Conservation (phyloP, 2,797 vertebrate species). For the Hoplostethus atlanticus region DNA sequence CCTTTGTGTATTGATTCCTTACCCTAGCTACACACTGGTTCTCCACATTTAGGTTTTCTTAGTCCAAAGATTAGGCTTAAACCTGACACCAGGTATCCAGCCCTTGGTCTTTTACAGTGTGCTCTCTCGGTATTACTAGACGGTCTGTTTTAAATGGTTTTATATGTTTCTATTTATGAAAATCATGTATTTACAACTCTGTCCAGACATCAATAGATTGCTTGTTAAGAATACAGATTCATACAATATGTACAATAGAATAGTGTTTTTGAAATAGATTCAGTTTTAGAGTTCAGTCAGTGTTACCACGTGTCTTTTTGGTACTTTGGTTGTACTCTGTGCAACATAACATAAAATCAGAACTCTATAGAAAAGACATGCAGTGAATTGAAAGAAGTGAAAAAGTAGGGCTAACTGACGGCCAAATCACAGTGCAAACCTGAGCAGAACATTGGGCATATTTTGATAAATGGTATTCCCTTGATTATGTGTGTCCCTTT, state of each 20-base stretch:
- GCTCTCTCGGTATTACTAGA: constrained; percentile 64
- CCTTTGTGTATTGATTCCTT: constrained; percentile 5
- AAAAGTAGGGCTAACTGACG: not conserved
- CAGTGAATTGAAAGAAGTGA: not conserved
- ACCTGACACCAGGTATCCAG: constrained; percentile 52
- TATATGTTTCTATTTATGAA: constrained; percentile 84
- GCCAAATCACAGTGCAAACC: not conserved
- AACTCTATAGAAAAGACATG: constrained; percentile 52
- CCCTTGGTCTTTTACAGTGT: constrained; percentile 63
- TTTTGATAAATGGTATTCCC: no score
- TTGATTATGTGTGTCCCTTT: not conserved
- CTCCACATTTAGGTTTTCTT: constrained; percentile 17
- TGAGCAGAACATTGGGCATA: not conserved
- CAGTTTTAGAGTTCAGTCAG: constrained; percentile 54
- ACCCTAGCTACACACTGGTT: constrained; percentile 13
- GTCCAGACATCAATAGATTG: constrained; percentile 64
- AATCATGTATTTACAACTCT: constrained; percentile 64
- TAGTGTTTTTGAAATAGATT: constrained; percentile 69
- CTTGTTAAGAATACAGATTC: constrained; percentile 67
- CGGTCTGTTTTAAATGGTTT: constrained; percentile 77
- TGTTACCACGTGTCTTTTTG: constrained; percentile 67
- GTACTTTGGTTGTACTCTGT: constrained; percentile 54
- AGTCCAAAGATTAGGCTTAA: constrained; percentile 51
- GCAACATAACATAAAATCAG: constrained; percentile 51
- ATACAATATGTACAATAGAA: constrained; percentile 59